A percentile compares a stretch with the other conserved stretches of the same genome.
These are phyloP conservation scores for Ictidomys tridecemlineatus DNA, from an alignment of 2,113 vertebrate genomes.

Conservation along the genomic window DNA sequence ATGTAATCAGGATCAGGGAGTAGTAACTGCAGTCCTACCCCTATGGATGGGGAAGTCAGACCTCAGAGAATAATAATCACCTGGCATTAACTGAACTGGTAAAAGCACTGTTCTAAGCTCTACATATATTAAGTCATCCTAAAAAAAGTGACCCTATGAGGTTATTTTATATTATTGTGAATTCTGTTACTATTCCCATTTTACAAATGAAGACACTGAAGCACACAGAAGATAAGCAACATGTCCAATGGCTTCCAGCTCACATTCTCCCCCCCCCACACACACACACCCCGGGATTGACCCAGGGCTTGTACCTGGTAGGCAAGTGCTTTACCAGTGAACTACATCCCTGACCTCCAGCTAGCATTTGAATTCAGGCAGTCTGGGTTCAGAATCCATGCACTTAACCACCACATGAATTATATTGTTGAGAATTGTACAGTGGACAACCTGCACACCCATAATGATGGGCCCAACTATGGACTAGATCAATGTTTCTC, in stretches of 20 bases:
- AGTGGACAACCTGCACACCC: background rate
- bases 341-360: background rate
- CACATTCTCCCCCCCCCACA: too few relatives aligned
- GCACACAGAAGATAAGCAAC: background rate
- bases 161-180: background rate
- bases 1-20: background rate
- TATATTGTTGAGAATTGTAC: background rate
- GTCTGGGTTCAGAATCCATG: background rate
- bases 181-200: background rate
- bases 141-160: background rate
- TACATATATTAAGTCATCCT: background rate
- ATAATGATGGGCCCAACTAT: background rate
- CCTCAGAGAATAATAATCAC: constrained; percentile 31
- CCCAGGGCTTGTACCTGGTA: background rate
- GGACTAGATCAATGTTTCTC: background rate
- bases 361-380: background rate
- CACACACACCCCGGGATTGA: background rate
- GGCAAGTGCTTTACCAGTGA: background rate
- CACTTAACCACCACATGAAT: background rate
- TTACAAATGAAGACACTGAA: background rate
- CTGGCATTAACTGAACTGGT: background rate
- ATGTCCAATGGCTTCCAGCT: background rate
- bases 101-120: background rate
- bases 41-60: background rate
- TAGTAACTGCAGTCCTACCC: background rate